Percentiles rank a stretch among this genome's conserved stretches.
Conservation (phyloP, 2,797 vertebrate genomes). For the Oceanodroma leucorhoa region DNA sequence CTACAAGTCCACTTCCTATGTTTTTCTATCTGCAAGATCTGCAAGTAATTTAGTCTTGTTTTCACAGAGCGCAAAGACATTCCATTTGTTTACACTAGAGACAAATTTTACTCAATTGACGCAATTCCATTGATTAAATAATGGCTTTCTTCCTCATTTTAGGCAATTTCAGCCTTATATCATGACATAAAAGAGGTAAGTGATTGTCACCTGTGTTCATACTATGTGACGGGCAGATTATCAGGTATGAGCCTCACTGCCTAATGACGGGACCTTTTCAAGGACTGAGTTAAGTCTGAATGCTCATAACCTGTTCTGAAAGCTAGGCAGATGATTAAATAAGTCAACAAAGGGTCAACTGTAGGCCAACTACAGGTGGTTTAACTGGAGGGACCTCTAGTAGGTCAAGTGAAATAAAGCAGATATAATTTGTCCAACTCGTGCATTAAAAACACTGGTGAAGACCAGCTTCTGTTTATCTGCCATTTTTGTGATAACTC, state of each 20-base stretch:
- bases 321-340: conserved; percentile 32
- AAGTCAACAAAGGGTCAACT: conserved; percentile 50
- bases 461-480: not conserved
- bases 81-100: conserved; percentile 85
- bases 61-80: conserved; percentile 75
- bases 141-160: conserved; percentile 86
- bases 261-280: conserved; percentile 33
- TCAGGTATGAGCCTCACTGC: conserved; percentile 4
- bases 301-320: conserved; percentile 40
- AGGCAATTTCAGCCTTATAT: conserved; percentile 77
- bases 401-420: conserved; percentile 26
- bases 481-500: not conserved
- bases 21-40: conserved; percentile 72
- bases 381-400: conserved; percentile 15
- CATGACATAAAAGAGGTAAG: conserved; percentile 69
- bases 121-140: conserved; percentile 92
- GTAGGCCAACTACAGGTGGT: conserved; percentile 48
- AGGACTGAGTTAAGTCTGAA: conserved; percentile 20
- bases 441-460: not conserved
- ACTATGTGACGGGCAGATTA: conserved; percentile 54
- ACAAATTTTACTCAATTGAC: conserved; percentile 85
- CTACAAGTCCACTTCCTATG: conserved; percentile 69
- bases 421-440: not conserved
- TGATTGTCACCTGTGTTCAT: conserved; percentile 69
- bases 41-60: conserved; percentile 83